These are phyloP conservation scores for Eupithecia vulgata DNA, from an alignment of 2,888 invertebrate species.

Conservation along the genomic window DNA sequence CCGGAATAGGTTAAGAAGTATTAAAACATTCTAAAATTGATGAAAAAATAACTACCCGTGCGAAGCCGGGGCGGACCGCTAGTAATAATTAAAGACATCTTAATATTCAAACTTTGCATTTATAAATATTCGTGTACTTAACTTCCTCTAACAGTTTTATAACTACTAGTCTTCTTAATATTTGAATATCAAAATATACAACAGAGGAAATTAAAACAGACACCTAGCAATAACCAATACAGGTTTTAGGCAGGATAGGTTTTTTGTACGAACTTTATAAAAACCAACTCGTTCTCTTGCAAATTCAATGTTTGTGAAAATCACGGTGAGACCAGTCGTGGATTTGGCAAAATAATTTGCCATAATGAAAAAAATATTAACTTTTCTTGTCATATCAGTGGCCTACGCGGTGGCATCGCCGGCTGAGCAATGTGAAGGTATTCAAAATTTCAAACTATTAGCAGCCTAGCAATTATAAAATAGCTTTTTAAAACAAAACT, in stretches of 20 bases:
- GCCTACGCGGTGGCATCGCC: conserved; percentile 46
- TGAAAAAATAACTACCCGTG: too few species aligned
- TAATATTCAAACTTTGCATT: background rate
- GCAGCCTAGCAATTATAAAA: too few species aligned
- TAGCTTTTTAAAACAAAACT: too few species aligned
- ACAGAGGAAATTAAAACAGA: background rate
- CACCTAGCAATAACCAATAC: background rate
- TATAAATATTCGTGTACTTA: background rate
- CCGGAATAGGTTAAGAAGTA: too few species aligned
- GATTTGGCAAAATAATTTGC: background rate
- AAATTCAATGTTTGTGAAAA: conserved; percentile 7
- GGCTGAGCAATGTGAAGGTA: conserved; percentile 55
- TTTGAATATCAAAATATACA: background rate
- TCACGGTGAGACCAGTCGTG: conserved; percentile 11
- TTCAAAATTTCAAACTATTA: background rate
- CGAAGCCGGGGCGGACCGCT: too few species aligned
- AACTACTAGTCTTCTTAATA: background rate
- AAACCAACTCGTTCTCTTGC: background rate
- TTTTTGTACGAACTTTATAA: background rate
- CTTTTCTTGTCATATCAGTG: conserved; percentile 6
- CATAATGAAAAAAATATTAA: conserved; percentile 20
- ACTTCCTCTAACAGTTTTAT: background rate
- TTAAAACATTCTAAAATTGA: too few species aligned
- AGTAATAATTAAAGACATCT: too few species aligned
- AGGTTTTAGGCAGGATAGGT: background rate